These are phyloP conservation scores for Takifugu bimaculatus DNA, from an alignment of 2,113 vertebrate species.

Conservation along the genomic window DNA sequence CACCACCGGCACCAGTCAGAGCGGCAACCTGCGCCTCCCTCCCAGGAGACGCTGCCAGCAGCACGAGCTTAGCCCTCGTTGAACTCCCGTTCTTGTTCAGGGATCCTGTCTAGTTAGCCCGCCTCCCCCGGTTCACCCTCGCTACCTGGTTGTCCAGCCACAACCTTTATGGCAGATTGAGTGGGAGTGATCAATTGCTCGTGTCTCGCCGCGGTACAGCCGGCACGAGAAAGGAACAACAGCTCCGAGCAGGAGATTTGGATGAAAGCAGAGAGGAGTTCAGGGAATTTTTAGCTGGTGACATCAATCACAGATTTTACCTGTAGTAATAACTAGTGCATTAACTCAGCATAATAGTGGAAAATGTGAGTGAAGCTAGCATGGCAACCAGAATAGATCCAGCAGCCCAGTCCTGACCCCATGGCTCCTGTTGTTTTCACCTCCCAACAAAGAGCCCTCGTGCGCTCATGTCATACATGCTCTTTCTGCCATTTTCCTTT, in stretches of 20 bases:
- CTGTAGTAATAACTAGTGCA: no score
- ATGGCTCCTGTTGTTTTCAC: no score
- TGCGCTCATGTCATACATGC: no score
- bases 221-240: constrained; percentile 13
- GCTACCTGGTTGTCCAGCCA: constrained; percentile 50
- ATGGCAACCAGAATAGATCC: no score
- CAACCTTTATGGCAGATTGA: constrained; percentile 54
- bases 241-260: constrained; percentile 17
- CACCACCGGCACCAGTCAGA: constrained; percentile 28
- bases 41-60: constrained; percentile 57
- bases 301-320: no score
- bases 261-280: constrained; percentile 8
- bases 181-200: constrained; percentile 50
- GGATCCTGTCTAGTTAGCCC: constrained; percentile 61
- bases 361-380: no score
- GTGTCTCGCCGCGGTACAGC: constrained; percentile 34
- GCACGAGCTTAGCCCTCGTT: constrained; percentile 68
- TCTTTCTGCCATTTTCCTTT: no score
- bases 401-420: no score
- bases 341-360: no score
- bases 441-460: no score
- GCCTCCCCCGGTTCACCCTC: constrained; percentile 52
- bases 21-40: constrained; percentile 53
- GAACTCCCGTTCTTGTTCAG: constrained; percentile 59
- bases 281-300: no score